Evolutionary conservation across 2,888 invertebrate genomes (phyloP).

Genomic region (Andrena trimmerana): DNA sequence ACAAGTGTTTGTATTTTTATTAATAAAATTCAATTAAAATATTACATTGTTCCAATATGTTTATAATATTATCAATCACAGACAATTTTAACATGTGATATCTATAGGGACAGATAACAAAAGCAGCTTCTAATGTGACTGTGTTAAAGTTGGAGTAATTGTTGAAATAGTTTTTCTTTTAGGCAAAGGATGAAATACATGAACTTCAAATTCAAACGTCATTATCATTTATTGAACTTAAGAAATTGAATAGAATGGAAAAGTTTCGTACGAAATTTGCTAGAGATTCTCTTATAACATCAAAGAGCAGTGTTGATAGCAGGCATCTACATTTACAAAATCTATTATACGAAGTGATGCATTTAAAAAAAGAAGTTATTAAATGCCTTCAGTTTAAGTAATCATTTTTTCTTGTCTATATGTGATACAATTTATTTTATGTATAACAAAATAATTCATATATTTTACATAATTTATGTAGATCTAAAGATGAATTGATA

Average conservation of each 20-base stretch:
- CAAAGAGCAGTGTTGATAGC: slow-evolving; percentile 95
- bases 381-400: slow-evolving; percentile 97
- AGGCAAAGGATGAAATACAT: slow-evolving; percentile 88
- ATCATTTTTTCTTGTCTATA: slow-evolving; percentile 13
- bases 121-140: no score
- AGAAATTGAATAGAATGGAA: slow-evolving; percentile 95
- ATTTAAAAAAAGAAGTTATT: slow-evolving; percentile 97
- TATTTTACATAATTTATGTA: slow-evolving; percentile 74
- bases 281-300: slow-evolving; percentile 92
- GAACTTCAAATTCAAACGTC: slow-evolving; percentile 91
- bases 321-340: slow-evolving; percentile 96
- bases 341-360: slow-evolving; percentile 96
- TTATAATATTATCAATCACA: no score
- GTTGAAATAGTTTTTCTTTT: slow-evolving; percentile 69
- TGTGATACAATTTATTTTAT: background rate
- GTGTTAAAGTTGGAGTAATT: slow-evolving; percentile 27
- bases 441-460: background rate
- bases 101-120: no score
- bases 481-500: slow-evolving; percentile 97
- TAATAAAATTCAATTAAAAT: slow-evolving; percentile 11
- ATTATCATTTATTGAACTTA: slow-evolving; percentile 92
- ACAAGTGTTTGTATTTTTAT: slow-evolving; percentile 85
- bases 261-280: slow-evolving; percentile 94
- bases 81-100: no score
- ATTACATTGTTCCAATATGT: background rate